Evolutionary conservation across 1,140 invertebrate species (phyloP), one percentile per base, ranked within the genome.

Genomic region (Holotrichia oblita): DNA sequence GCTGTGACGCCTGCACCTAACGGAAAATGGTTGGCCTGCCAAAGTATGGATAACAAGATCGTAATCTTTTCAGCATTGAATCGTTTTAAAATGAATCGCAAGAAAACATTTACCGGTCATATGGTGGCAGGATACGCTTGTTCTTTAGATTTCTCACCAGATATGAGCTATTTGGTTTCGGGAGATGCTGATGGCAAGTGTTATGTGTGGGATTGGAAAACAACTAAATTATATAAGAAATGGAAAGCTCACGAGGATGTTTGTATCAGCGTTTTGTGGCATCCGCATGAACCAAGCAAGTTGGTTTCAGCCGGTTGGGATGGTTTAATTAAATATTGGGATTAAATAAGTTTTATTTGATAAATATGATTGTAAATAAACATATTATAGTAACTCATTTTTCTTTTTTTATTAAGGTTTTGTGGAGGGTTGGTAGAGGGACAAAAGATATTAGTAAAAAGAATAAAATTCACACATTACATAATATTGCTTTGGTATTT

Each of bases 121-220:
- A 99, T 99, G 97, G 98, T 99, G 22, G 96, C 99, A 41, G 99
- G 99, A 2, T 99, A 99, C 90, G 98, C 99, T 0, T 99, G 99
- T 87, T 93, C 94, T 6, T 89, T 99, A 3, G 98, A 99, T 87
- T 99, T 99, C 87, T 99, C 98, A 0, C 98, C 99, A 0, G 98
- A 99, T 88, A 99, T 99, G 97, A 97, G 97, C 85, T 99, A 99
- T 87, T 89, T 99, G 40, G 94, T 99, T 27, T 99, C 97, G 0
- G 99, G 99, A n/a, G 99, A 99, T 89, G 98, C 98, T 4, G 98
- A 99, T 89, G 99, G 99, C 0, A 99, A 99, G 88, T 94, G 98
- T 81, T 99, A 97, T 86, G 93, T 99, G 42, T 99, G 99, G 98
- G 98, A 99, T 87, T 99, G 98, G 98, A 99, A 99, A 87, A 98